Base-by-base conservation (phyloP, 64 coral and sea anemone genomes). In the Actinia tenebrosa region DNA sequence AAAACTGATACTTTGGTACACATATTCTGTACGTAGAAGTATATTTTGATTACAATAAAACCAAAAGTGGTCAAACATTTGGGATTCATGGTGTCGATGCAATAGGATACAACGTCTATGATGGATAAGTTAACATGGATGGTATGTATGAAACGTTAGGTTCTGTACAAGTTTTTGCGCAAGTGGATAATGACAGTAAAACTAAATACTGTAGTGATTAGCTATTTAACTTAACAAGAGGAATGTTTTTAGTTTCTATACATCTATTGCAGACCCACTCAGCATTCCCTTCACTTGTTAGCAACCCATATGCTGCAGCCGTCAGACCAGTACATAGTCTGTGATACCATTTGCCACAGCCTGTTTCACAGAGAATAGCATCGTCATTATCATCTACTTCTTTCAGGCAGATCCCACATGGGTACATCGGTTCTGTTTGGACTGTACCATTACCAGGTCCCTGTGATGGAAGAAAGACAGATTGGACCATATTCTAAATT, bases 341-440 rank as follows among this genome's bases (percentile, higher is more conserved):
- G 79, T 99, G 97, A 83, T 95, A 99, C 97, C 97, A 99, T 80
- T 91, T 85, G n/a, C 93, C 88, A 87, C 97, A 99, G 2, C 97
- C 97, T 59, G 93, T 99, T 86, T 99, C 97, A 69, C 97, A 99
- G 56, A 95, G 84, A 63, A 99, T 99, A 60, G 97, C 97, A 79
- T 95, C 97, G 78, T 99, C 97, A 87, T 99, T 92, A 64, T 99
- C 97, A 61, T 94, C 91, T 18, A 99, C 97, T 43, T 99, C 94
- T 86, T 87, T 93, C 50, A 89, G 91, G 69, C 97, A 99, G 82
- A 92, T 95, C 16, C 97, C 97, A 72, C 97, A 99, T 20, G 97
- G 97, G 71, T 93, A 99, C 8, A 96, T 86, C 77, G 86, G 72
- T 50, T 88, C 86, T 58, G 75, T 86, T 91, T 45, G n/a, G 23